Base-by-base conservation (phyloP, 1,140 invertebrate genomes). In the Aplysia californica region DNA sequence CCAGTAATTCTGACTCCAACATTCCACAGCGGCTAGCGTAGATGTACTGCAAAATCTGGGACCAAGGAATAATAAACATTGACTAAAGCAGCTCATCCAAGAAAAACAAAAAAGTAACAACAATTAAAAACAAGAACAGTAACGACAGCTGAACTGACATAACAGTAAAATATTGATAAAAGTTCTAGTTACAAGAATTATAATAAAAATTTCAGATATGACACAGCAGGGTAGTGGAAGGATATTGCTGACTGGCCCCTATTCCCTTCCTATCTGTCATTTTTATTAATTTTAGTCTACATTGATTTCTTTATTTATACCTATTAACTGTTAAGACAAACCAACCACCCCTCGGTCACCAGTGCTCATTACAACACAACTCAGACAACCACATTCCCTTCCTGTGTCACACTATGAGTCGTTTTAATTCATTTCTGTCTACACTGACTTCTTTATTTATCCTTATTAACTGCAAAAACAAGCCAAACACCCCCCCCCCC, bases 21-120 rank as follows among this genome's bases (percentile, higher is more conserved):
- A 89, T 76, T n/a, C 88, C 88, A 80, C 87, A 86, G 1, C 88
- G 79, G 77, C 84, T 85, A 18, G 83, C 84, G 78, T 83, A 88
- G 35, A 89, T 64, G 55, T 83, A 85, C 33, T 81, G 64, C 55
- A 89, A 65, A 21, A 88, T 78, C 88, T 89, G 82, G 20, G 10
- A 61, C 6, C 58, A 61, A 61, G 29, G 29, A 38, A 56, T 33
- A 35, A 41, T 29, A 76, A 70, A 70, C 31, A 76, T 4, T 35
- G 15, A 58, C 29, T n/a, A 35, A 50, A 10, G n/a, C 44, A 50
- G 10, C 44, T 50, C 10, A 10, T 50, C 10, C n/a, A n/a, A n/a
- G n/a, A n/a, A n/a, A n/a, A n/a, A n/a, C n/a, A n/a, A n/a, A n/a
- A n/a, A n/a, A n/a, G n/a, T n/a, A n/a, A n/a, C n/a, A n/a, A n/a